A percentile compares a stretch with the other conserved stretches of the same genome.
Evolutionary conservation across 2,888 invertebrate genomes (phyloP).

Genomic region (Pycnomerus fuliginosus): DNA sequence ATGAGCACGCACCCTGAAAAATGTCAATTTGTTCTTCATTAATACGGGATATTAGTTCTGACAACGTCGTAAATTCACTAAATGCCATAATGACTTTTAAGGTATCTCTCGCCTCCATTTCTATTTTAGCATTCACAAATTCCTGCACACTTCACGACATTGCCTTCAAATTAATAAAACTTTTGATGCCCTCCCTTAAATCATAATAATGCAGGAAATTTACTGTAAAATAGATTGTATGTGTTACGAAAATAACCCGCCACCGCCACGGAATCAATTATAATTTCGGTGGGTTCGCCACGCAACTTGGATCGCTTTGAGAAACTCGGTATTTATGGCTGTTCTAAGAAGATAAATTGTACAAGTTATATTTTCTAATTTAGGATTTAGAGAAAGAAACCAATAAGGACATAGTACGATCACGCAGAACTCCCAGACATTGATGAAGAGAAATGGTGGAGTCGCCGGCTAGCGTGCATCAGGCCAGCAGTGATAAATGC

Average conservation of each 20-base stretch:
- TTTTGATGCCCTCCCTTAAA: no score
- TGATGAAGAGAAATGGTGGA: constrained; percentile 52
- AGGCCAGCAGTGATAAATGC: constrained; percentile 45
- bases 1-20: constrained; percentile 54
- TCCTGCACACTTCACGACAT: no score
- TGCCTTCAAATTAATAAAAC: constrained; percentile 1
- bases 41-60: constrained; percentile 52
- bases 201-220: no score
- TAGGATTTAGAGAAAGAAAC: constrained; percentile 42
- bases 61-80: constrained; percentile 46
- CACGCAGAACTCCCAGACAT: constrained; percentile 44
- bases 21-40: constrained; percentile 55
- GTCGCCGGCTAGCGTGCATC: constrained; percentile 39
- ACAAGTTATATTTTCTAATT: constrained; percentile 32
- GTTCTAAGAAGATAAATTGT: constrained; percentile 7
- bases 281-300: no score
- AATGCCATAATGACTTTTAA: constrained; percentile 34
- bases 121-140: constrained; percentile 4
- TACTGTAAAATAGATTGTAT: no score
- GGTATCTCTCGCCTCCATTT: constrained; percentile 23
- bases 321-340: constrained; percentile 6
- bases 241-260: no score
- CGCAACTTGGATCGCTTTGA: no score
- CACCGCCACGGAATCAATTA: no score
- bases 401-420: constrained; percentile 48